A percentile compares a stretch with the other conserved stretches of the same genome.
These are phyloP conservation scores for Trachelus tabidus DNA, from an alignment of 2,888 invertebrate species.

Conservation along the genomic window DNA sequence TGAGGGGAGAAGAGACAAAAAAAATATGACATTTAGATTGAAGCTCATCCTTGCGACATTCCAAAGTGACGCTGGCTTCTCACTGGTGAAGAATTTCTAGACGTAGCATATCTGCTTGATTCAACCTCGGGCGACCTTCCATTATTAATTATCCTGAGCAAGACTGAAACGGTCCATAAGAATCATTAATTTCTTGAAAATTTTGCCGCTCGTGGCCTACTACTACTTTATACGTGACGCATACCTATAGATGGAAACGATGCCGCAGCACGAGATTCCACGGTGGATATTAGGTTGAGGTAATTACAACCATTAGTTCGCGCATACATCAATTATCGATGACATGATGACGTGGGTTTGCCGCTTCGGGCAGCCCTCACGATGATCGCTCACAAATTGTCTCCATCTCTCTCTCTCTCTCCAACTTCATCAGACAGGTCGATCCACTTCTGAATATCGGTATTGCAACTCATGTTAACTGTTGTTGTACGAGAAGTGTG, in stretches of 20 bases:
- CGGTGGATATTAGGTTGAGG: constrained; percentile 56
- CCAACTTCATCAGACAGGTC: not conserved
- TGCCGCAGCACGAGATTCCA: constrained; percentile 48
- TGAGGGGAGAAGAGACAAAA: not conserved
- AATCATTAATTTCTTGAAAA: constrained; percentile 37
- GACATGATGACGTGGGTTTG: constrained; percentile 59
- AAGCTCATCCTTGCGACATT: not conserved
- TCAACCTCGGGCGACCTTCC: constrained; percentile 35
- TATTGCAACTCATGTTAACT: not conserved
- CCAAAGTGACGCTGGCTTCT: not conserved
- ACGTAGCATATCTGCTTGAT: constrained; percentile 23
- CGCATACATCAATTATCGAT: constrained; percentile 64
- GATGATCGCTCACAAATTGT: constrained; percentile 34
- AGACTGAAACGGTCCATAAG: constrained; percentile 20
- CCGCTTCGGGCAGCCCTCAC: constrained; percentile 46
- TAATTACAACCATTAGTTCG: constrained; percentile 62
- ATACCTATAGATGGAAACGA: constrained; percentile 14
- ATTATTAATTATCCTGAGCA: constrained; percentile 48
- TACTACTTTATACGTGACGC: not conserved
- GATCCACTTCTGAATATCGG: constrained; percentile 5
- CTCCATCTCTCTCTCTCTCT: constrained; percentile 25
- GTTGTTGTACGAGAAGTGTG: not conserved
- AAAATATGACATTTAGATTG: not conserved
- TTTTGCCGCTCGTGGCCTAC: constrained; percentile 23
- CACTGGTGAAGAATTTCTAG: not conserved